These are phyloP conservation scores for Cephus nigrinus DNA, from an alignment of 2,888 invertebrate genomes.

Conservation along the genomic window DNA sequence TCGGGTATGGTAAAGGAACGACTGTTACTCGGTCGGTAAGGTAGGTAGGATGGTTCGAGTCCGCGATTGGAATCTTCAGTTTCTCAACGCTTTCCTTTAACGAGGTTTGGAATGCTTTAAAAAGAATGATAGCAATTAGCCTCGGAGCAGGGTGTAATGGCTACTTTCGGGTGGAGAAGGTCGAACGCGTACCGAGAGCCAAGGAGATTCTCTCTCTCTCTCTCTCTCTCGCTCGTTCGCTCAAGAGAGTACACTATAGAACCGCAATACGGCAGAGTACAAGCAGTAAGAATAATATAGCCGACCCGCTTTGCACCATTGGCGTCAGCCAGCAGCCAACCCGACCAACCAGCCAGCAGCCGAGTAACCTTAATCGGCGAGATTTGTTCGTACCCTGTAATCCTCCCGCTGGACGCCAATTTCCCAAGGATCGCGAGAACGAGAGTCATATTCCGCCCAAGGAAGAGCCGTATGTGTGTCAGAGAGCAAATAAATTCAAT, in stretches of 20 bases:
- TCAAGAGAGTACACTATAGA: not conserved
- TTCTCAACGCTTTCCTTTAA: constrained; percentile 4
- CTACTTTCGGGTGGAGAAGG: not conserved
- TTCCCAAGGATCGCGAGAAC: not conserved
- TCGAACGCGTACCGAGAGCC: not conserved
- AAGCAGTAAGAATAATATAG: constrained; percentile 44
- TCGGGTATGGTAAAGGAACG: not conserved
- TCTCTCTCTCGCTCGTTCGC: not conserved
- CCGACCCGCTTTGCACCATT: constrained; percentile 50
- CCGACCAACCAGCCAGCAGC: constrained; percentile 46
- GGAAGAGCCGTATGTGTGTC: not conserved
- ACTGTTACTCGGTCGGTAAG: not conserved
- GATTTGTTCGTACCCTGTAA: not conserved
- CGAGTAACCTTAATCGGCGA: constrained; percentile 18
- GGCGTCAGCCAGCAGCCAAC: constrained; percentile 47
- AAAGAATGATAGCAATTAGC: not conserved
- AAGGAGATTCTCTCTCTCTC: not conserved
- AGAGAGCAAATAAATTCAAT: not conserved
- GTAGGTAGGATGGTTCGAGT: not conserved
- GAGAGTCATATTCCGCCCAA: not conserved
- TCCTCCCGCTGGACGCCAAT: not conserved
- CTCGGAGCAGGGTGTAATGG: not conserved
- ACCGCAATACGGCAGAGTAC: not conserved
- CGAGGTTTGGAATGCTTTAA: not conserved
- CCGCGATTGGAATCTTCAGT: not conserved